Evolutionary conservation across 2,888 invertebrate genomes (phyloP).

Genomic region (Metalampra italica): DNA sequence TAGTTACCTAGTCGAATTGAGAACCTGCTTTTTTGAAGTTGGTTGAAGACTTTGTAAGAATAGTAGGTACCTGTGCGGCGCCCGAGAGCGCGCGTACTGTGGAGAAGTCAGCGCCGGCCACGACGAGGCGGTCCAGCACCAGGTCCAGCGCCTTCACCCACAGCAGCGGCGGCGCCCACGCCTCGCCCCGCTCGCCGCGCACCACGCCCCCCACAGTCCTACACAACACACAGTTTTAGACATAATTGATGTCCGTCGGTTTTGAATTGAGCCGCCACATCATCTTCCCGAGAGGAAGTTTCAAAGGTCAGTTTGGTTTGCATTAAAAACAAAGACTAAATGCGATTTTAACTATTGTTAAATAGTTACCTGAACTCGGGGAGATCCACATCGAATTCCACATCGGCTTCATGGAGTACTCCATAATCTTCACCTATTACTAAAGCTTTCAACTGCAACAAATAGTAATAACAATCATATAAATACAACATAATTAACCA

Average conservation of each 20-base stretch:
- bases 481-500: neutral
- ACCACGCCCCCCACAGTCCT: slow-evolving; percentile 79
- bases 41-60: no score
- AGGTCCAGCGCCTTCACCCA: slow-evolving; percentile 98
- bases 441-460: slow-evolving; percentile 91
- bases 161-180: slow-evolving; percentile 91
- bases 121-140: slow-evolving; percentile 89
- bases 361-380: slow-evolving; percentile 90
- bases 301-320: no score
- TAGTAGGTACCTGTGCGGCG: slow-evolving; percentile 87
- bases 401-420: slow-evolving; percentile 87
- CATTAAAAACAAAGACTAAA: no score
- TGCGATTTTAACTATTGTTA: no score
- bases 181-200: slow-evolving; percentile 71
- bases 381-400: slow-evolving; percentile 94
- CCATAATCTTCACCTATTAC: slow-evolving; percentile 86
- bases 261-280: no score
- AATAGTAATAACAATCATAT: slow-evolving; percentile 1
- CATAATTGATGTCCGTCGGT: no score
- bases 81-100: slow-evolving; percentile 92
- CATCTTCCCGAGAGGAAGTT: no score
- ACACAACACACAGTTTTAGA: slow-evolving; percentile 1
- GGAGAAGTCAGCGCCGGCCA: slow-evolving; percentile 89
- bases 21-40: no score
- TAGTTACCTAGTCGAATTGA: no score